phyloP scores from a whole-genome alignment of 92 coral and sea anemone genomes.

The Parazoanthus atlanticus region DNA sequence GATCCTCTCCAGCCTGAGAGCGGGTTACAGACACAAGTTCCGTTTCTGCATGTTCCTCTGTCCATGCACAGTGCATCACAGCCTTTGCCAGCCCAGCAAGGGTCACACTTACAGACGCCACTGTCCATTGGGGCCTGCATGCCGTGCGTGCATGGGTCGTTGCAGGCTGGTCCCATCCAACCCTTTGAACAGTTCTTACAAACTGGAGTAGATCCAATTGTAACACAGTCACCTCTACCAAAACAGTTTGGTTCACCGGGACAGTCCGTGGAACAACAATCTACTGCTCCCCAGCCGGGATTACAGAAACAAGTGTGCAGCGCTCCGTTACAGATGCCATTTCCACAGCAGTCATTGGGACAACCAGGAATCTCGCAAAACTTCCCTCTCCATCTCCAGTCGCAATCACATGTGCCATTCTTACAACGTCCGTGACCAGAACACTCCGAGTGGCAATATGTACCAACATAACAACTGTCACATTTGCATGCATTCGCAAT shows the following conservation, averaged over 20 bases:
- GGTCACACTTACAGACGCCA: slow-evolving; percentile 63
- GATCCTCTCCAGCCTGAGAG: slow-evolving; percentile 69
- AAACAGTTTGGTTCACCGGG: slow-evolving; percentile 77
- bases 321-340: slow-evolving; percentile 71
- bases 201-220: slow-evolving; percentile 23
- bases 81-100: slow-evolving; percentile 69
- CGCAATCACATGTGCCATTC: slow-evolving; percentile 53
- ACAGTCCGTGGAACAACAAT: slow-evolving; percentile 63
- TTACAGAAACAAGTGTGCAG: slow-evolving; percentile 67
- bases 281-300: slow-evolving; percentile 69
- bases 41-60: slow-evolving; percentile 54
- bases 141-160: slow-evolving; percentile 67
- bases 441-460: slow-evolving; percentile 66
- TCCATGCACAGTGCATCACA: slow-evolving; percentile 66
- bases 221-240: slow-evolving; percentile 59
- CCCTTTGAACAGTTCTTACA: slow-evolving; percentile 66
- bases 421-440: slow-evolving; percentile 61
- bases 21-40: slow-evolving; percentile 63
- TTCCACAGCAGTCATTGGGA: slow-evolving; percentile 68
- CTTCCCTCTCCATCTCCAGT: slow-evolving; percentile 57
- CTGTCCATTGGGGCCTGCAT: slow-evolving; percentile 69
- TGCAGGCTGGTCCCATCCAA: slow-evolving; percentile 77
- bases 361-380: slow-evolving; percentile 69
- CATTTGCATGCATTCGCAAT: slow-evolving; percentile 54
- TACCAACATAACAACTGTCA: slow-evolving; percentile 59